phyloP scores from a whole-genome alignment of 1,140 invertebrate genomes.

The Galleria mellonella region DNA sequence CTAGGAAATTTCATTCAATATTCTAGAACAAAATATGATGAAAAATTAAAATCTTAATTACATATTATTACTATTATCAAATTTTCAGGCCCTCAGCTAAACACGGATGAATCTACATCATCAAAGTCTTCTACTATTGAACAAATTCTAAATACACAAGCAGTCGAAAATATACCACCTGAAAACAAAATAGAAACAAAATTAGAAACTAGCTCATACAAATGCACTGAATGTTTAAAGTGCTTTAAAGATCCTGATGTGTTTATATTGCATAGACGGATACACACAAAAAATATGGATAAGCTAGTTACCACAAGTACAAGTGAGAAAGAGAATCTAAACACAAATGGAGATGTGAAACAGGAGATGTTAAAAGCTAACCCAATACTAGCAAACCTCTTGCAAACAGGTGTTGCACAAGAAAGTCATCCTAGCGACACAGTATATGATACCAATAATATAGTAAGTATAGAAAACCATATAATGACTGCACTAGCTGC shows the following conservation, averaged over 20 bases:
- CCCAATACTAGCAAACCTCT: slow-evolving; percentile 49
- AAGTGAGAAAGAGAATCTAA: slow-evolving; percentile 15
- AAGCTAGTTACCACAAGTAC: neutral
- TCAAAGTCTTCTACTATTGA: too few relatives aligned
- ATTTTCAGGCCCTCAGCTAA: too few relatives aligned
- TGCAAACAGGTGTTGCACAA: slow-evolving; percentile 16
- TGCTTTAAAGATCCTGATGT: slow-evolving; percentile 63
- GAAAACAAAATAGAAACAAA: neutral
- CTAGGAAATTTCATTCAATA: too few relatives aligned
- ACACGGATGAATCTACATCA: too few relatives aligned
- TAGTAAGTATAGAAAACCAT: slow-evolving; percentile 41
- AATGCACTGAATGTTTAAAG: slow-evolving; percentile 51
- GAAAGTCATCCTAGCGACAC: slow-evolving; percentile 3
- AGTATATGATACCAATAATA: slow-evolving; percentile 25
- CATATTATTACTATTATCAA: too few relatives aligned
- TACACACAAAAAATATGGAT: slow-evolving; percentile 15
- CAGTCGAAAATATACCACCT: neutral
- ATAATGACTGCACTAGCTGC: slow-evolving; percentile 41
- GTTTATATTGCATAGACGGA: slow-evolving; percentile 46
- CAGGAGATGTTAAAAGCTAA: slow-evolving; percentile 47
- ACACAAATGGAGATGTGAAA: slow-evolving; percentile 12
- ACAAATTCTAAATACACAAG: too few relatives aligned
- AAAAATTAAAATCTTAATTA: too few relatives aligned
- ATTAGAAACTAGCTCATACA: slow-evolving; percentile 24
- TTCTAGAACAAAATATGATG: too few relatives aligned